Evolutionary conservation across 2,113 vertebrate species (phyloP).

Genomic region (Nettapus auritus): DNA sequence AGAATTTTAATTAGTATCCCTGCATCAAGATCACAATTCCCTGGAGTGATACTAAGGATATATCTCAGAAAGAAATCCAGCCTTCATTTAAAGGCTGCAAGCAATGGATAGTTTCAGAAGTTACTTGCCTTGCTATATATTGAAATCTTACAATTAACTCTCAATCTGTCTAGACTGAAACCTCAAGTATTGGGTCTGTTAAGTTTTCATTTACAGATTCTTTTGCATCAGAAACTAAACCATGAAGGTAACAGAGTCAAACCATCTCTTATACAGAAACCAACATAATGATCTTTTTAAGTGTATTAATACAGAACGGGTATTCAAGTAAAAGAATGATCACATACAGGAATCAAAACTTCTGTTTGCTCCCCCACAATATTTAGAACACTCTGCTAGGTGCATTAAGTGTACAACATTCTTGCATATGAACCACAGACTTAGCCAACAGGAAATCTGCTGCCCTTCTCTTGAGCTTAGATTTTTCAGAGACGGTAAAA

Average conservation of each 20-base stretch:
- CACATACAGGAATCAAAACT: fast-evolving
- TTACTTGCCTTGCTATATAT: neutral
- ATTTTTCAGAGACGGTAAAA: neutral
- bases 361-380: neutral
- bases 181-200: neutral
- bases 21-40: neutral
- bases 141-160: neutral
- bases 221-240: neutral
- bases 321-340: neutral
- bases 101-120: neutral
- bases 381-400: neutral
- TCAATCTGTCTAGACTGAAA: neutral
- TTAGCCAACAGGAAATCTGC: neutral
- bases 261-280: neutral
- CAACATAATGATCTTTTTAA: neutral
- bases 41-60: neutral
- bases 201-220: neutral
- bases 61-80: neutral
- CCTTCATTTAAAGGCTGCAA: neutral
- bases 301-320: neutral
- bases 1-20: neutral
- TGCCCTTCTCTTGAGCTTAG: neutral
- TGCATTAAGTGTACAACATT: neutral
- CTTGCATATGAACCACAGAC: neutral
- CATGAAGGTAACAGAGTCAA: neutral